Evolutionary conservation across 2,113 vertebrate species (phyloP).

Genomic region (Alexandromys fortis): DNA sequence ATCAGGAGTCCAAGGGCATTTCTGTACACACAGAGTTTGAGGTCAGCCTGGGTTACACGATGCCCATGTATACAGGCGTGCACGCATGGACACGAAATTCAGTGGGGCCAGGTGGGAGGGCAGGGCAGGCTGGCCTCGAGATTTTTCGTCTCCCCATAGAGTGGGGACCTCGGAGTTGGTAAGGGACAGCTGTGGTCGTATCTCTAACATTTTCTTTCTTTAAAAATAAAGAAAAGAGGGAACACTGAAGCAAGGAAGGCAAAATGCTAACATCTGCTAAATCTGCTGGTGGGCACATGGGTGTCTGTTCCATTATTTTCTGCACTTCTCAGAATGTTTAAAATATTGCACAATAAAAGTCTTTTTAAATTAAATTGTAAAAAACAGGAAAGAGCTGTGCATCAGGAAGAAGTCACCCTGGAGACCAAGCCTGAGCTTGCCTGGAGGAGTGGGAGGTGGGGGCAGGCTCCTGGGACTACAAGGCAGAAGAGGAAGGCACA

Average conservation of each 20-base stretch:
- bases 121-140: neutral
- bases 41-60: neutral
- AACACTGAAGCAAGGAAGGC: conserved; percentile 53
- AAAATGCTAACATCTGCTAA: conserved; percentile 73
- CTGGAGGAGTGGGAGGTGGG: accelerated
- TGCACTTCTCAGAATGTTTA: conserved; percentile 62
- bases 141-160: neutral
- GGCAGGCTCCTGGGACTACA: accelerated
- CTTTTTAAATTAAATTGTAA: conserved; percentile 24
- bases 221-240: conserved; percentile 44
- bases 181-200: neutral
- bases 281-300: conserved; percentile 65
- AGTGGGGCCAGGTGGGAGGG: neutral
- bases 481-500: neutral
- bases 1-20: neutral
- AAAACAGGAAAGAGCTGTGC: neutral
- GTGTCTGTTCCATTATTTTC: conserved; percentile 58
- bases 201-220: conserved; percentile 51
- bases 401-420: neutral
- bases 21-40: neutral
- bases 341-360: conserved; percentile 61
- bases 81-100: neutral
- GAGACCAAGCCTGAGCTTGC: neutral
- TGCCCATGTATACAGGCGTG: accelerated
- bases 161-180: neutral